Percentiles rank a stretch among this genome's conserved stretches.
Conservation (phyloP, 2,113 vertebrate species). For the Zosterops japonicus region DNA sequence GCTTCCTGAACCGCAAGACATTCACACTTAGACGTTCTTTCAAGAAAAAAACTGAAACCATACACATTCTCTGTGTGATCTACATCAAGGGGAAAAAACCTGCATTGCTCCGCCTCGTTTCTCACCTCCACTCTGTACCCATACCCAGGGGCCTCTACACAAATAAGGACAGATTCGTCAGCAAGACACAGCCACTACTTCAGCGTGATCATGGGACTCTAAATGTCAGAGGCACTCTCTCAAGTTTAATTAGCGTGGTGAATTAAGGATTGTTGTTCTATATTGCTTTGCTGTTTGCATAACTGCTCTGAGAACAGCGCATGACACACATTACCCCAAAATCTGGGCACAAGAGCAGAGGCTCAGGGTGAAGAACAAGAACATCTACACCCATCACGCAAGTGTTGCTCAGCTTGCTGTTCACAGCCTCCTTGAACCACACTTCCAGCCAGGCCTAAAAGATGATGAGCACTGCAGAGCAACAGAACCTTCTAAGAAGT, state of each 20-base stretch:
- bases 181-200: background rate
- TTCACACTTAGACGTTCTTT: background rate
- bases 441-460: background rate
- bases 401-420: background rate
- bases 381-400: background rate
- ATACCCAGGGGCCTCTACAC: background rate
- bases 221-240: background rate
- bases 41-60: background rate
- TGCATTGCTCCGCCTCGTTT: background rate
- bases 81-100: background rate
- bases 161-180: background rate
- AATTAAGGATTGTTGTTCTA: constrained; percentile 4
- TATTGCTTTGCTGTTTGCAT: constrained; percentile 12
- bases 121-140: background rate
- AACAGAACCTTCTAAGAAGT: background rate
- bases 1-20: background rate
- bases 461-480: background rate
- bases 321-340: background rate
- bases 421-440: background rate
- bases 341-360: background rate
- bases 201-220: constrained; percentile 17
- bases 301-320: background rate
- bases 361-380: background rate
- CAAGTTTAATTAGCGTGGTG: constrained; percentile 26
- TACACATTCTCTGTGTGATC: background rate